Evolutionary conservation across 2,888 invertebrate genomes (phyloP), one percentile per base, ranked within the genome.

Genomic region (Panorpa germanica): DNA sequence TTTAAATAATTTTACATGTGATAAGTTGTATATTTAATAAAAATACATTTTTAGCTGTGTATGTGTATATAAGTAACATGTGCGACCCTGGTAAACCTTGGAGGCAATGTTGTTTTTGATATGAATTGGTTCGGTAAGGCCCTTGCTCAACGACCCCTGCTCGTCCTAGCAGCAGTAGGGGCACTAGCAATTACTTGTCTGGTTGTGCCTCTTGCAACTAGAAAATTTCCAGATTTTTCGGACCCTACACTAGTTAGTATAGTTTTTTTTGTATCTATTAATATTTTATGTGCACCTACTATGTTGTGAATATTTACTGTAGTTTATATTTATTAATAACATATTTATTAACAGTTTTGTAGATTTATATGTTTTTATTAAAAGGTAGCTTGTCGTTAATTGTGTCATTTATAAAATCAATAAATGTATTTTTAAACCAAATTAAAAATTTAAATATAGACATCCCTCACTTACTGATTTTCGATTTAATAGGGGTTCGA

Each of bases 181-280:
- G 58, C 70, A 32, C 59, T 74, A 38, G 71, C 72, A 33, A 51
- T 61, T 27, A 64, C 69, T 28, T 74, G 75, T 45, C 57, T 76
- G 25, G 63, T 73, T 29, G 63, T 75, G 34, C 67, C 73, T 29
- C 52, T 73, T 36, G 63, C 65, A 23, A 57, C 65, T 13, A 66
- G 63, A 41, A 60, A 65, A 29, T 53, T 70, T 31, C 88, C 86
- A 20, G 73, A 77, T 50, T 90, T 91, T 56, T 69, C 73, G 38
- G 83, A 90, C 52, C 90, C 90, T 14, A 71, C 81, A 46, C 56
- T 74, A 60, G 81, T 80, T 54, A 60, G 59, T 50, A 35, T 7
- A 16, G 9, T 29, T 12, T 13, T 15, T 27, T 6, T 29, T 6
- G 28, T 15, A n/a, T 23, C 19, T n/a, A 25, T 14, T 8, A 6